Evolutionary conservation across 2,113 vertebrate species (phyloP), one percentile per base, ranked within the genome.

Genomic region (Cochlearius cochlearius): DNA sequence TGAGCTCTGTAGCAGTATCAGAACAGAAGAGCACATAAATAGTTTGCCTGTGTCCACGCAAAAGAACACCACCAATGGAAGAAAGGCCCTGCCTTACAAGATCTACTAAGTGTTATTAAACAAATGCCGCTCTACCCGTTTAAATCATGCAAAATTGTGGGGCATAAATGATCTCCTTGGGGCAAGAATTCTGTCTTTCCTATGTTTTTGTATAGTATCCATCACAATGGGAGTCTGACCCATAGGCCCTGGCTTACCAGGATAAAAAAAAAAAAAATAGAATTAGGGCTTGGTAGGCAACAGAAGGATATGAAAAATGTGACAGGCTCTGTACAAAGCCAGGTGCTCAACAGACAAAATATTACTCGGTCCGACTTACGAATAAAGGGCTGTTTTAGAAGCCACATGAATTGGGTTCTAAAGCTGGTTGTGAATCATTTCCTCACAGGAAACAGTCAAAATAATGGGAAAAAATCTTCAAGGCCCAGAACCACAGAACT

Each of bases 1-100:
- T 94, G 94, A 97, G 93, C 80, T 95, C 84, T 64, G n/a, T 39
- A 94, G 80, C 90, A 85, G 55, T 66, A 90, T 75, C 58, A 64
- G 76, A 88, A 77, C 50, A 83, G 68, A 95, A 83, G 5, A 72
- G n/a, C 38, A 87, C 27, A 60, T 53, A 83, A 80, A 66, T 7
- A 76, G 45, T 43, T 90, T 85, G 53, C 45, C 66, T 82, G 15
- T 79, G 50, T 62, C 77, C 29, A n/a, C 62, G 49, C 25, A 72
- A 53, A 94, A 71, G n/a, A 81, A 47, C 27, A 71, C 12, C 19
- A 78, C 17, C 58, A 78, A 23, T 15, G 77, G 30, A 92, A 94
- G 53, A 17, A 85, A 11, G 29, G 53, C 16, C 13, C 39, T 59
- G 8, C 52, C 53, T 72, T 63, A 62, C 12, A 30, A 34, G 15